Percentiles rank a stretch among this genome's conserved stretches.
Evolutionary conservation across 2,888 invertebrate species (phyloP).

Genomic region (Pyrrhosoma nymphula): DNA sequence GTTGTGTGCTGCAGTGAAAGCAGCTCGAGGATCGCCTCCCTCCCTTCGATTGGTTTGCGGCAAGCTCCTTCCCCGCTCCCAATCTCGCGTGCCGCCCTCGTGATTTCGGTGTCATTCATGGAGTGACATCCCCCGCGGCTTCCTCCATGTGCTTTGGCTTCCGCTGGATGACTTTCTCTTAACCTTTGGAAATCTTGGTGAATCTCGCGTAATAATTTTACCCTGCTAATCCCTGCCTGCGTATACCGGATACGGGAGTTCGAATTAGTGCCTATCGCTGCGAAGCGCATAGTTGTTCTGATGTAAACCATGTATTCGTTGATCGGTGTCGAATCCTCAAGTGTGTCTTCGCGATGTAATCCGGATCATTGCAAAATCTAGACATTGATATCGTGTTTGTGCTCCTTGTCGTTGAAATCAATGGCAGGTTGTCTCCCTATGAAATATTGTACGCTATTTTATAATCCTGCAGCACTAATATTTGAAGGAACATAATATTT

Average conservation of each 20-base stretch:
- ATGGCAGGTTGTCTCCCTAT: no score
- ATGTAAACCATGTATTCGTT: no score
- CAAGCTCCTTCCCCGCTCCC: neutral
- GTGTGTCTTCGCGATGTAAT: no score
- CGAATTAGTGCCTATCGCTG: neutral
- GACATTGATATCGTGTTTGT: no score
- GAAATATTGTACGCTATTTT: no score
- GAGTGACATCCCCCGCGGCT: neutral
- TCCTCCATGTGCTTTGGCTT: neutral
- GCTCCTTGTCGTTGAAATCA: no score
- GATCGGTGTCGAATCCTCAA: no score
- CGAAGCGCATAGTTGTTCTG: no score
- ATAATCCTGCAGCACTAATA: no score
- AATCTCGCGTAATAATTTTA: neutral
- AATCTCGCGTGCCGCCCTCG: neutral
- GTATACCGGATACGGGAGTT: neutral
- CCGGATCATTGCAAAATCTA: no score
- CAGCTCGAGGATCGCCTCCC: neutral
- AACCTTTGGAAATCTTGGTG: neutral
- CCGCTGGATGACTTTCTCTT: neutral
- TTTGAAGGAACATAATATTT: no score
- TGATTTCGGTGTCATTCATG: neutral
- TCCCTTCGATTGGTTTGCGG: conserved; percentile 11
- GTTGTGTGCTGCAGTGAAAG: neutral
- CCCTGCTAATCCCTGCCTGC: no score